Conservation (phyloP, 1,140 invertebrate species). For the Matsumurasca onukii region DNA sequence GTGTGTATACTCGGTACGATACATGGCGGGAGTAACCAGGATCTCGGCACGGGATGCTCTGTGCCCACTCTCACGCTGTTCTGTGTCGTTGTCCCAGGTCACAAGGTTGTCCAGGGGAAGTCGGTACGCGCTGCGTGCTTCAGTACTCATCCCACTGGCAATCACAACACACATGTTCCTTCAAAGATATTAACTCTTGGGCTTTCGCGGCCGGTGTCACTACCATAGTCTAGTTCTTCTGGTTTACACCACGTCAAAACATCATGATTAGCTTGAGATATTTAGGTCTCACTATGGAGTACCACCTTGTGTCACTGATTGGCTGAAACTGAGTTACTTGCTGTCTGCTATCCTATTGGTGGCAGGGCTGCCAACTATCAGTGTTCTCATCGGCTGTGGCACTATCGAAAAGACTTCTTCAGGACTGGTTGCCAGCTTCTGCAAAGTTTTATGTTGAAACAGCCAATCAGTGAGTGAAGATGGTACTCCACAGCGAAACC, state of each 20-base stretch:
- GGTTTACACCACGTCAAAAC: neutral
- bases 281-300: neutral
- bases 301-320: neutral
- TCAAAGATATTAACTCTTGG: neutral
- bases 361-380: no score
- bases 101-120: neutral
- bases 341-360: no score
- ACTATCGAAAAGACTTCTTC: no score
- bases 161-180: neutral
- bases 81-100: neutral
- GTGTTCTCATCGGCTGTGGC: no score
- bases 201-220: no score
- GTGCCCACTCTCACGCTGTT: neutral
- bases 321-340: no score
- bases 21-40: conserved; percentile 10
- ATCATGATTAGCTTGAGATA: neutral
- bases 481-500: no score
- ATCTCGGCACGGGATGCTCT: neutral
- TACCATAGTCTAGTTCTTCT: neutral
- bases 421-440: no score
- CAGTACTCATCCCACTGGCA: neutral
- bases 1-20: conserved; percentile 2
- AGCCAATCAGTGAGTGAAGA: no score
- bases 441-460: no score
- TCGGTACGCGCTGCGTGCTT: neutral